Percentiles rank a stretch among this genome's conserved stretches.
These are phyloP conservation scores for Falco rusticolus DNA, from an alignment of 2,797 vertebrate species.

Conservation along the genomic window DNA sequence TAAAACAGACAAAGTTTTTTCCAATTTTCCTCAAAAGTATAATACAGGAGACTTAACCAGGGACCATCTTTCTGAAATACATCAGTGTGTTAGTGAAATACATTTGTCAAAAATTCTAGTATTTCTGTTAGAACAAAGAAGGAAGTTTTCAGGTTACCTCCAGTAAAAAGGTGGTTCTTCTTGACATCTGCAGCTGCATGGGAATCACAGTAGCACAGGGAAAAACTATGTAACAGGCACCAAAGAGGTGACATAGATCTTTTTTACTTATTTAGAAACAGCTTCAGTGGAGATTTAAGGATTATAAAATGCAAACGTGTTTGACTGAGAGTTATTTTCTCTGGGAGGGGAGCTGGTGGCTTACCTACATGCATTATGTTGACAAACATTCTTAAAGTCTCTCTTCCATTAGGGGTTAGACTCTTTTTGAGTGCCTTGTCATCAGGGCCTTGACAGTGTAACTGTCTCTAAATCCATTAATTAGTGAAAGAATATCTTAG, in stretches of 20 bases:
- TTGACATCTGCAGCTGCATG: background rate
- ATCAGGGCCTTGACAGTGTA: background rate
- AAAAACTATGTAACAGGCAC: background rate
- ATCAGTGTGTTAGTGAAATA: background rate
- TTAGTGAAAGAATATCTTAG: constrained; percentile 18
- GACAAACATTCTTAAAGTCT: background rate
- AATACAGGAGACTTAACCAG: background rate
- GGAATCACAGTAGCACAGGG: background rate
- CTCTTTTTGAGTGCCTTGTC: background rate
- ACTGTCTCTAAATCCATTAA: constrained; percentile 14
- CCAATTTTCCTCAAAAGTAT: background rate
- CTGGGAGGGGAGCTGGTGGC: background rate
- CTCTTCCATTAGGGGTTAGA: background rate
- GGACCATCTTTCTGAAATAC: background rate
- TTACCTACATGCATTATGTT: background rate
- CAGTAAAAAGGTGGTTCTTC: background rate
- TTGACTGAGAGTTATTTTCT: background rate
- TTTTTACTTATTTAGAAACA: background rate
- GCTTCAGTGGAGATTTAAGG: background rate
- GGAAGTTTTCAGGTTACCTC: background rate
- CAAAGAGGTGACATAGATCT: background rate
- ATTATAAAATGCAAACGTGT: background rate
- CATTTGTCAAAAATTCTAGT: background rate
- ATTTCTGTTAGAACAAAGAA: background rate
- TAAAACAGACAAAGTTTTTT: background rate